A percentile compares a stretch with the other conserved stretches of the same genome.
Conservation (phyloP, 1,140 invertebrate species). For the Andrena cerasifolii region DNA sequence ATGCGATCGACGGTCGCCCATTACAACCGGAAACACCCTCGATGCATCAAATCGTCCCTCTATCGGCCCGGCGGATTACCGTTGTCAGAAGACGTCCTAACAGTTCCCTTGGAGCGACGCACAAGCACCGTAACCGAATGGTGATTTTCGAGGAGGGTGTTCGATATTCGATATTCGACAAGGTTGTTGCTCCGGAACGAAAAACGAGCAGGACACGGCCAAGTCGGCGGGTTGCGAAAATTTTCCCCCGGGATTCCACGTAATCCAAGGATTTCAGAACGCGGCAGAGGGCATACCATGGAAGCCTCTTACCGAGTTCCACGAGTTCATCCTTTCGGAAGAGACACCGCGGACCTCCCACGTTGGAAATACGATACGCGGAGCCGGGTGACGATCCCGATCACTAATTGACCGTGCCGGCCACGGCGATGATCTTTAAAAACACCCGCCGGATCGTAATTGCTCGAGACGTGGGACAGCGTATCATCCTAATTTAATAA, state of each 20-base stretch:
- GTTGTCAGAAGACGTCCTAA: background rate
- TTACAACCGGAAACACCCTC: slow-evolving; percentile 10
- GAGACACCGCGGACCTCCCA: slow-evolving; percentile 77
- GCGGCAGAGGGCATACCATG: slow-evolving; percentile 49
- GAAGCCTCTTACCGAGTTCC: slow-evolving; percentile 79
- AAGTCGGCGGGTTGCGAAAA: slow-evolving; percentile 5
- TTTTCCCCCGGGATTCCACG: slow-evolving; percentile 19
- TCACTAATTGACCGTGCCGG: slow-evolving; percentile 78
- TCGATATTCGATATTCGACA: slow-evolving; percentile 21
- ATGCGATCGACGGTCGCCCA: slow-evolving; percentile 8
- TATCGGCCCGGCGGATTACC: background rate
- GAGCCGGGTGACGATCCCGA: slow-evolving; percentile 76
- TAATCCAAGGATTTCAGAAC: slow-evolving; percentile 47
- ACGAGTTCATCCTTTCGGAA: slow-evolving; percentile 75
- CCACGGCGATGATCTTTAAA: slow-evolving; percentile 76
- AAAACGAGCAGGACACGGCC: too few species aligned
- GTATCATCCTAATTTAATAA: slow-evolving; percentile 74
- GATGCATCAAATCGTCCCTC: background rate
- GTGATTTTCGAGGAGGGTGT: background rate
- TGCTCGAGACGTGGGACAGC: slow-evolving; percentile 68
- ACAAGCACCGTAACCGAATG: too few species aligned
- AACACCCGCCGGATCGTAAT: slow-evolving; percentile 72
- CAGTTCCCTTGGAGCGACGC: background rate
- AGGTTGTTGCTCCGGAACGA: background rate
- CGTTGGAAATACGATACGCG: slow-evolving; percentile 76